Base-by-base conservation (phyloP, 2,888 invertebrate species). In the Cantharis lateralis region DNA sequence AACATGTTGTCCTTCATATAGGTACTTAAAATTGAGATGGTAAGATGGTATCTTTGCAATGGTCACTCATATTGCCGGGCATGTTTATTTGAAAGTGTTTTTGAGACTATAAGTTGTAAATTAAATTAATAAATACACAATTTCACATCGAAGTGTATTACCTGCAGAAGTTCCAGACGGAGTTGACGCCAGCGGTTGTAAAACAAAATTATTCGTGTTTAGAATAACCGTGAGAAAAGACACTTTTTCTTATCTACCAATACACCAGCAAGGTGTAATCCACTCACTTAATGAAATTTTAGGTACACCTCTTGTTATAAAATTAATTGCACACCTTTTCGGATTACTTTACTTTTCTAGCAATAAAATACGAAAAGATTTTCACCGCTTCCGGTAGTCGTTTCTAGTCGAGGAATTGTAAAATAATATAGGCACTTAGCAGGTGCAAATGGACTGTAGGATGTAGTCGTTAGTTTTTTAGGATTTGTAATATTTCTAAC, bases 381-480 rank as follows among this genome's bases (percentile, higher is more conserved):
- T 77, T 64, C 62, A 74, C 61, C 71, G 32, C 72, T 77, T 77
- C 77, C 77, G 74, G 77, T 77, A 69, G 20, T n/a, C 62, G 28
- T 63, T 62, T 71, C 48, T 76, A 32, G 15, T 48, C 16, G 18
- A 20, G 20, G 74, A 70, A 80, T 80, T 77, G 71, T 79, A 78
- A 80, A 79, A 74, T 76, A 77, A 75, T 75, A 76, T 70, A 75
- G 62, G 74, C 71, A 79, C 71, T 70, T 72, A 76, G 81, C 81
- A 81, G 81, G 81, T 81, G 81, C 78, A 81, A 81, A 81, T 78
- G 75, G 77, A 74, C 73, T 75, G 70, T 32, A 32, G 32, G 32
- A 32, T 32, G 32, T 32, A 32, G 32, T 32, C 32, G 32, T 32
- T 32, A 32, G 32, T 3, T 32, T 32, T 13, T 32, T 32, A 32